Evolutionary conservation across 1,140 invertebrate species (phyloP), one percentile per base, ranked within the genome.

Genomic region (Carposina sasakii): DNA sequence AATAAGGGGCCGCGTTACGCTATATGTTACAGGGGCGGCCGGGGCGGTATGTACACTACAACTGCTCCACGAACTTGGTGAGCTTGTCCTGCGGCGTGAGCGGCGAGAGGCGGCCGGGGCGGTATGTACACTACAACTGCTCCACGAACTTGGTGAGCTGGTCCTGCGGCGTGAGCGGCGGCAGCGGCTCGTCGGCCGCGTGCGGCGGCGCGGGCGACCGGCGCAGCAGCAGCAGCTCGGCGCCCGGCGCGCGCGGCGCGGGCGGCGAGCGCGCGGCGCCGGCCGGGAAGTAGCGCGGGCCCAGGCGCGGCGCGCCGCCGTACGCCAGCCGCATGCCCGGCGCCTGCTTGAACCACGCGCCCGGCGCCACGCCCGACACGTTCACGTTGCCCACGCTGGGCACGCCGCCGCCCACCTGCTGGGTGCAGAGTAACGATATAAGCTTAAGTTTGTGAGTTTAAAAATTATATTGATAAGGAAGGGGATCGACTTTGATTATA

Each of bases 131-230:
- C 90, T 92, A 94, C 89, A 97, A 94, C 81, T 95, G 93, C 87
- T 97, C 95, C 60, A 96, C 94, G 86, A 95, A 96, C 86, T 96
- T 96, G 60, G 92, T 93, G 57, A 97, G 89, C 84, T 96, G 94
- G 86, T 97, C 95, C 84, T 96, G 94, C 60, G 94, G 94, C 60
- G 94, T 96, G 87, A 96, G 91, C 30, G 91, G 87, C 17, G 90
- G 88, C 56, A 87, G 90, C 76, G 89, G 91, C 58, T 91, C 90
- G 24, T 91, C 91, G 30, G 90, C 91, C 43, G 89, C 91, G 17
- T 91, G 90, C 59, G 90, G 91, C 57, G 89, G 91, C 39, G 91
- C 88, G 15, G 93, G 60, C 52, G 69, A 17, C 13, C 67, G 49
- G 69, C 70, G 30, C 93, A 91, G 64, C 91, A 91, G 65, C 90